These are phyloP conservation scores for Dichetophora obliterata DNA, from an alignment of 2,888 invertebrate species.

Conservation along the genomic window DNA sequence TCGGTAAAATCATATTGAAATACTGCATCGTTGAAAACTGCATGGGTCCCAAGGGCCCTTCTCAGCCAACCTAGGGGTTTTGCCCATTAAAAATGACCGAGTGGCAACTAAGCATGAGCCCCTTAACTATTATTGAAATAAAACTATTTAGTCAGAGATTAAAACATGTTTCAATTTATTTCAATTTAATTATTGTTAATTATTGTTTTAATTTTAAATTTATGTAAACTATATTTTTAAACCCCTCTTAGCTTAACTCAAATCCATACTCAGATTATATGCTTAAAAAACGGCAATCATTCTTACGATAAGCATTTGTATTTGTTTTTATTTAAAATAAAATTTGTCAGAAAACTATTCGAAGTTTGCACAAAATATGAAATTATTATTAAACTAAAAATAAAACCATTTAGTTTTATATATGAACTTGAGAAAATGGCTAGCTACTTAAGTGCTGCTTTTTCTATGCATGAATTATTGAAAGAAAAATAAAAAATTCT, in stretches of 20 bases:
- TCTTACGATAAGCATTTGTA: not conserved
- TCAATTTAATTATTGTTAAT: not conserved
- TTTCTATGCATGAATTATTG: conserved; percentile 14
- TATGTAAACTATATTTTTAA: not conserved
- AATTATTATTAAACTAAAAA: not conserved
- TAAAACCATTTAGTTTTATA: not conserved
- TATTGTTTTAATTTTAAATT: not conserved
- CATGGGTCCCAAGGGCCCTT: no score
- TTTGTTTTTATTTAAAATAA: not conserved
- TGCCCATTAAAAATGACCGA: no score
- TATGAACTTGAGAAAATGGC: no score
- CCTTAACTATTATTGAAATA: no score
- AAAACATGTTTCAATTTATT: conserved; percentile 11
- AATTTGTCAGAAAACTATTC: not conserved
- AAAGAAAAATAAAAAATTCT: conserved; percentile 31
- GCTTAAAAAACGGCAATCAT: conserved; percentile 23
- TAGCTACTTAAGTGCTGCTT: no score
- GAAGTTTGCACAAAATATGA: not conserved
- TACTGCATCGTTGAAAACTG: no score
- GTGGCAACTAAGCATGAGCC: no score
- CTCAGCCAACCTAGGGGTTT: no score
- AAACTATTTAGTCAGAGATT: no score
- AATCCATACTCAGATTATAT: not conserved
- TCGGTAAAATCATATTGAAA: no score
- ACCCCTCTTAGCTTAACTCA: not conserved